phyloP scores from a whole-genome alignment of 2,797 vertebrate genomes.

The Melopsittacus undulatus region DNA sequence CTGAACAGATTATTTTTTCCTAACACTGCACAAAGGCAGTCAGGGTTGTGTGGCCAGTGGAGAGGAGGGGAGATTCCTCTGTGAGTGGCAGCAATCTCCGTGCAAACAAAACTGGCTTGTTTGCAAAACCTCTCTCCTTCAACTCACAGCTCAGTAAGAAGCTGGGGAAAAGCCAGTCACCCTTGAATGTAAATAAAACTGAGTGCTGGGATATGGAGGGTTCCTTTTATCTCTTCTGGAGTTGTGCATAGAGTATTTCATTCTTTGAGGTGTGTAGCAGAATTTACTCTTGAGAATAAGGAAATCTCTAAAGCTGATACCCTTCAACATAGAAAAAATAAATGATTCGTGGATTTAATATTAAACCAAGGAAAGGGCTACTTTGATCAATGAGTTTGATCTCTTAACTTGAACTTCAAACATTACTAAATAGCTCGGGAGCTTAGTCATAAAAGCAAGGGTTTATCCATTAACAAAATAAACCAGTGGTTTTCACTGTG shows the following conservation, averaged over 20 bases:
- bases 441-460: neutral
- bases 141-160: neutral
- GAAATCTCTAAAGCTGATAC: neutral
- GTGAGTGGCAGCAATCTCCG: neutral
- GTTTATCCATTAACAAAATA: slow-evolving; percentile 40
- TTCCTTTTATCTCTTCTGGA: slow-evolving; percentile 42
- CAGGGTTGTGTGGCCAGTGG: neutral
- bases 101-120: neutral
- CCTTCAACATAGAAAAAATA: neutral
- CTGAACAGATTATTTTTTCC: neutral
- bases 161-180: neutral
- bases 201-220: neutral
- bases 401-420: slow-evolving; percentile 56
- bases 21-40: neutral
- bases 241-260: neutral
- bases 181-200: slow-evolving; percentile 48
- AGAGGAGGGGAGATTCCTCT: neutral
- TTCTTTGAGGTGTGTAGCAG: slow-evolving; percentile 19
- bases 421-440: slow-evolving; percentile 17
- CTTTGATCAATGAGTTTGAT: slow-evolving; percentile 55
- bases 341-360: slow-evolving; percentile 41
- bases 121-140: slow-evolving; percentile 17
- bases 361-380: slow-evolving; percentile 35
- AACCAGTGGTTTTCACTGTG: slow-evolving; percentile 5
- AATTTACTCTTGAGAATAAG: slow-evolving; percentile 23